Evolutionary conservation across 2,797 vertebrate species (phyloP).

Genomic region (Mionectes olivaceus): DNA sequence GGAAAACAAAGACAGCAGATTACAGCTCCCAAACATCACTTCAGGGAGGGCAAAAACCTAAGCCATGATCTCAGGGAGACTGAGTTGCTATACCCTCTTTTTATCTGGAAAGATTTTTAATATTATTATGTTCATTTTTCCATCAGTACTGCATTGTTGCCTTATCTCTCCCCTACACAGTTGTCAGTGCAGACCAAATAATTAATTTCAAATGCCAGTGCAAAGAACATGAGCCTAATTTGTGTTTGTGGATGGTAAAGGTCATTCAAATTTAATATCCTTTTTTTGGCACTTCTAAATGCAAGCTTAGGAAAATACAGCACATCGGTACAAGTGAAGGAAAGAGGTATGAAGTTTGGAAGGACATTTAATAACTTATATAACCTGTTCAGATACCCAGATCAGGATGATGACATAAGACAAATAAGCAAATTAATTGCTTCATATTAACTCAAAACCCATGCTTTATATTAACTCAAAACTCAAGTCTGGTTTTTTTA

Average conservation of each 20-base stretch:
- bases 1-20: neutral
- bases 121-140: neutral
- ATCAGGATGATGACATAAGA: neutral
- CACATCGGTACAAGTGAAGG: neutral
- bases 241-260: conserved; percentile 1
- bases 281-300: neutral
- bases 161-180: neutral
- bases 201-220: conserved; percentile 18
- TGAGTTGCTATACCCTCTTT: neutral
- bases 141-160: neutral
- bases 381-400: neutral
- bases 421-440: neutral
- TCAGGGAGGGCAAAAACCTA: neutral
- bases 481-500: neutral
- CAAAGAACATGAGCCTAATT: neutral
- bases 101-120: neutral
- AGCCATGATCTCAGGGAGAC: neutral
- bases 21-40: neutral
- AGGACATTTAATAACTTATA: neutral
- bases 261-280: neutral
- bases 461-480: neutral
- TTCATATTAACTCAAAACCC: neutral
- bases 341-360: neutral
- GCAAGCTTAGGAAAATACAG: conserved; percentile 9
- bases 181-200: neutral